Evolutionary conservation across 2,797 vertebrate genomes (phyloP), one percentile per base, ranked within the genome.

Genomic region (Lutjanus campechanus): DNA sequence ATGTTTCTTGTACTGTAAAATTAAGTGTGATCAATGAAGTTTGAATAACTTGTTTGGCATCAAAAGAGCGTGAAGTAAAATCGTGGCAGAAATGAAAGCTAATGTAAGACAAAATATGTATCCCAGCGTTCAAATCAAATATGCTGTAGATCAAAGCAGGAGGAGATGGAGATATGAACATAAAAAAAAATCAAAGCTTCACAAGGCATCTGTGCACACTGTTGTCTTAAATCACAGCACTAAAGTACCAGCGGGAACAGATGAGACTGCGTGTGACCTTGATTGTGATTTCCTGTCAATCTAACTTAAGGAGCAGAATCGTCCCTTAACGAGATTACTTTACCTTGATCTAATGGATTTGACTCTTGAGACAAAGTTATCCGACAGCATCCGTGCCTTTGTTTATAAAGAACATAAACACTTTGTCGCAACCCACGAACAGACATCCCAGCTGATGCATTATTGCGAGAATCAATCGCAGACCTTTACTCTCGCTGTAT

Each of bases 401-500:
- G 69, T 90, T 89, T 85, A 71, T 74, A 70, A 73, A 62, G 86
- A 82, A 82, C 73, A 69, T 68, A 47, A 81, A 76, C 63, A 66
- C 64, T 79, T 69, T 86, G 55, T 81, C 65, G 49, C 59, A 77
- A 44, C 67, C 76, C 50, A 63, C 56, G 69, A 84, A 85, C 53
- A 51, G 65, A 82, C 70, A 77, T 72, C 63, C 64, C 44, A 61
- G 56, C 66, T 72, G 66, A 88, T 85, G 60, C 53, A 85, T 93
- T 85, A 80, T 69, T 83, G 74, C 61, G 53, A 79, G 51, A 88
- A 94, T 92, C 88, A 77, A 85, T 92, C 49, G 50, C 77, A 47
- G 66, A 56, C 61, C 60, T 75, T 75, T 72, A 66, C 61, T 75
- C 64, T 76, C 66, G 10, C 63, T 54, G 47, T 51, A 63, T 76